Conservation (phyloP, 2,797 vertebrate species). For the Manis crassicaudata region DNA sequence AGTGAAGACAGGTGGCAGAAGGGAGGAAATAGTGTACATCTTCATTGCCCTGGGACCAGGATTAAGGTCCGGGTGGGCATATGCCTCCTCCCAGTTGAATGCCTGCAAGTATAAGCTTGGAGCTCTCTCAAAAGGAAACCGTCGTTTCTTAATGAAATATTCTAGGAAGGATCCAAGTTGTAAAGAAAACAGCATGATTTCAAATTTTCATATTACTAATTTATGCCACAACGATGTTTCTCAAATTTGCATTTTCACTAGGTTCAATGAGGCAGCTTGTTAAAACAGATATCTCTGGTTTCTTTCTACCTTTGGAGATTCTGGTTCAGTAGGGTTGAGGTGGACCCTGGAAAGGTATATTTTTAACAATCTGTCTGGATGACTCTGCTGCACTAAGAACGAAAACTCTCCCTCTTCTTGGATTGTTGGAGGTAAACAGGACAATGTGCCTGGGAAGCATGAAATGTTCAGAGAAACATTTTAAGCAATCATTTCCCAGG, state of each 20-base stretch:
- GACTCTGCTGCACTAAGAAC: neutral
- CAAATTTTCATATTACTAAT: neutral
- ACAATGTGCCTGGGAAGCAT: neutral
- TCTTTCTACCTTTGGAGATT: neutral
- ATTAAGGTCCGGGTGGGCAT: neutral
- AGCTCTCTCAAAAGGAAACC: slow-evolving; percentile 8
- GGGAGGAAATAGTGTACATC: neutral
- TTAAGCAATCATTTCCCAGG: neutral
- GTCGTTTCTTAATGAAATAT: neutral
- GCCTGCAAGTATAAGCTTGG: neutral
- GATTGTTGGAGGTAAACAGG: neutral
- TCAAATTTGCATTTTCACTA: slow-evolving; percentile 19
- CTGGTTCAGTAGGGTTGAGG: neutral
- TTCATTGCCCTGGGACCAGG: neutral
- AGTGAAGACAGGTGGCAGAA: neutral
- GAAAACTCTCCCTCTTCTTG: neutral
- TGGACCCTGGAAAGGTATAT: neutral
- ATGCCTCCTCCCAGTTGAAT: neutral
- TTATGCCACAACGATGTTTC: neutral
- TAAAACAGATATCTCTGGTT: neutral
- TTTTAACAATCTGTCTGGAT: neutral
- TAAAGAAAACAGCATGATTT: neutral
- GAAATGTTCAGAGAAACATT: slow-evolving; percentile 21
- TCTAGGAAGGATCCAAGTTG: slow-evolving; percentile 2
- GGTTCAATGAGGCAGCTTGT: neutral